phyloP scores from a whole-genome alignment of 2,888 invertebrate species.

The Meghimatium bilineatum region DNA sequence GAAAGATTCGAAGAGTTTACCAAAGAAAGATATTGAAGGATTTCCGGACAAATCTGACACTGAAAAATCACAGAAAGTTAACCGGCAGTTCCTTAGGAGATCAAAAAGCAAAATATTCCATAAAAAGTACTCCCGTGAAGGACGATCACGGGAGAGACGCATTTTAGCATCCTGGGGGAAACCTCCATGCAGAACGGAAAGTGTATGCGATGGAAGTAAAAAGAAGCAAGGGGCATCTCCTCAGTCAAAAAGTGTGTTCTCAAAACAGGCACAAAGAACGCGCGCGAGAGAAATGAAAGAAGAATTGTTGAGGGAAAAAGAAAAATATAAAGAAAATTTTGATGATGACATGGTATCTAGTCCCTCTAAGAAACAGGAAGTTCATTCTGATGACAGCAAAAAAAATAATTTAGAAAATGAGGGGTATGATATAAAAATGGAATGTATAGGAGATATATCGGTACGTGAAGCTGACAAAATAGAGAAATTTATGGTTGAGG shows the following conservation, averaged over 20 bases:
- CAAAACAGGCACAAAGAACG: background rate
- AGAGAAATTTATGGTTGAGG: background rate
- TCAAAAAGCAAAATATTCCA: conserved; percentile 8
- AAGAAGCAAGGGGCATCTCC: no score
- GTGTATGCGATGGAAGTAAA: no score
- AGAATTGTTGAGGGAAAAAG: no score
- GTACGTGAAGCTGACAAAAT: background rate
- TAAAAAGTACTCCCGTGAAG: background rate
- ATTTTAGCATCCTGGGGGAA: background rate
- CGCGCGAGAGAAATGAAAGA: background rate
- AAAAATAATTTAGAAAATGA: no score
- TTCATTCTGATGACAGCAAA: no score
- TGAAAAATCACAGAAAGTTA: no score
- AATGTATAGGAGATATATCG: background rate
- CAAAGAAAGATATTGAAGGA: no score
- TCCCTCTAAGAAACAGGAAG: background rate
- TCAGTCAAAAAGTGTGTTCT: background rate
- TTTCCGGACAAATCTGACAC: no score
- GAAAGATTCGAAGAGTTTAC: no score
- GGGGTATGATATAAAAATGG: no score
- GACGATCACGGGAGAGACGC: background rate
- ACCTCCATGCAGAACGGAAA: background rate
- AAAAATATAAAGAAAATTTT: background rate
- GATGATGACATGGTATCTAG: no score
- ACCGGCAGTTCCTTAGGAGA: no score